phyloP scores from a whole-genome alignment of 1,140 invertebrate genomes.

The Aleiodes sp. region DNA sequence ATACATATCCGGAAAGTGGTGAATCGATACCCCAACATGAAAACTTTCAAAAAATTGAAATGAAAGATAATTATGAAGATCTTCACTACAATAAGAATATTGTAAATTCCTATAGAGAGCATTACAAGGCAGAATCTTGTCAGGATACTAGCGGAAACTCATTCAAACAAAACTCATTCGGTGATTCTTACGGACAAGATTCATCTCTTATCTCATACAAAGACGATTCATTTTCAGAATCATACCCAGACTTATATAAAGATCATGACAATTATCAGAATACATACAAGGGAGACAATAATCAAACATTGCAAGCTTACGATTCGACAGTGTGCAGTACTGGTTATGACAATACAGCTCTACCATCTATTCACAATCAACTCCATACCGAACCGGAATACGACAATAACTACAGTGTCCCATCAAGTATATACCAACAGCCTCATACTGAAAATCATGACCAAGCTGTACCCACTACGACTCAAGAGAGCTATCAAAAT shows the following conservation, averaged over 20 bases:
- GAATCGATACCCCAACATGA: slow-evolving; percentile 46
- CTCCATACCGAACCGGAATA: slow-evolving; percentile 49
- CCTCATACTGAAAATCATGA: slow-evolving; percentile 28
- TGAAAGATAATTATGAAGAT: slow-evolving; percentile 52
- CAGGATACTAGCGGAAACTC: slow-evolving; percentile 29
- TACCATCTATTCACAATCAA: slow-evolving; percentile 49
- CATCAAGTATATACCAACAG: slow-evolving; percentile 48
- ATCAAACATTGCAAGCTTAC: neutral
- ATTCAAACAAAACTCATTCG: slow-evolving; percentile 24
- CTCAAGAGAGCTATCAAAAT: slow-evolving; percentile 28
- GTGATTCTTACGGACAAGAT: slow-evolving; percentile 34
- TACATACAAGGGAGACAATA: slow-evolving; percentile 30
- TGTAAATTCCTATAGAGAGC: slow-evolving; percentile 43
- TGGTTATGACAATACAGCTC: slow-evolving; percentile 30
- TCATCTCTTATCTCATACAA: slow-evolving; percentile 28
- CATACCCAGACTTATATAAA: slow-evolving; percentile 31
- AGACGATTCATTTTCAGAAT: slow-evolving; percentile 28
- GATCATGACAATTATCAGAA: slow-evolving; percentile 48
- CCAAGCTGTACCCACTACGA: slow-evolving; percentile 33
- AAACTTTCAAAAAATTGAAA: slow-evolving; percentile 46
- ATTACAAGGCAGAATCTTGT: slow-evolving; percentile 40
- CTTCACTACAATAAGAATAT: slow-evolving; percentile 53
- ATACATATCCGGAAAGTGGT: slow-evolving; percentile 46
- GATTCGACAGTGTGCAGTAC: slow-evolving; percentile 4
- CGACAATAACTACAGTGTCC: slow-evolving; percentile 54